Evolutionary conservation across 2,888 invertebrate species (phyloP), one percentile per base, ranked within the genome.

Genomic region (Heliconius sara): DNA sequence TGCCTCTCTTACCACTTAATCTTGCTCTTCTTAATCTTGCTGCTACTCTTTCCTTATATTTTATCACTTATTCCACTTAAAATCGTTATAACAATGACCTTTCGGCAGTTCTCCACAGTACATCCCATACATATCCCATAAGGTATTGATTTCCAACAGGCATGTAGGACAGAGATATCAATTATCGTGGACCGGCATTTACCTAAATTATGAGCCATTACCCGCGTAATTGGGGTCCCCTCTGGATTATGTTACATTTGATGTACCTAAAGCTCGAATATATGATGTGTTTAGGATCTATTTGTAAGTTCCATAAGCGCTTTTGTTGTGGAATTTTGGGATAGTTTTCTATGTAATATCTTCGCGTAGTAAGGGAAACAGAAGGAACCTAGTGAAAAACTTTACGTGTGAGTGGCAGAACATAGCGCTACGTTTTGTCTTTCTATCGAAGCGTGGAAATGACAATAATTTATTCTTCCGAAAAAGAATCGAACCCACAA

Each of bases 171-270:
- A 81, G 85, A 84, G 84, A 84, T 85, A 86, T 86, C 85, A 86
- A 86, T 86, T 86, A 86, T 81, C 83, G 78, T 71, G 83, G 81
- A 77, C 74, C 81, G 80, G 79, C 85, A 85, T 86, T 85, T 81
- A 83, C 83, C 83, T 87, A 84, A 87, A 85, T 87, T 86, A 87
- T 85, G 84, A 85, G 83, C 86, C 85, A 86, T 87, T 87, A 87
- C 83, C 77, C 71, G 74, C 68, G 83, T 86, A 87, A 87, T 87
- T 85, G 85, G 84, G 83, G 82, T 80, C 83, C 82, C 79, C 79
- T 76, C 76, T 68, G 84, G 85, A 85, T 85, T 84, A 84, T 84
- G 84, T 85, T 84, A 76, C 78, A 80, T 83, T 78, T 78, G 67
- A 79, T 81, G 77, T 79, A 65, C 79, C 68, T 77, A 81, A 74